Conservation (phyloP, 2,113 vertebrate species). For the Amazona vittata region DNA sequence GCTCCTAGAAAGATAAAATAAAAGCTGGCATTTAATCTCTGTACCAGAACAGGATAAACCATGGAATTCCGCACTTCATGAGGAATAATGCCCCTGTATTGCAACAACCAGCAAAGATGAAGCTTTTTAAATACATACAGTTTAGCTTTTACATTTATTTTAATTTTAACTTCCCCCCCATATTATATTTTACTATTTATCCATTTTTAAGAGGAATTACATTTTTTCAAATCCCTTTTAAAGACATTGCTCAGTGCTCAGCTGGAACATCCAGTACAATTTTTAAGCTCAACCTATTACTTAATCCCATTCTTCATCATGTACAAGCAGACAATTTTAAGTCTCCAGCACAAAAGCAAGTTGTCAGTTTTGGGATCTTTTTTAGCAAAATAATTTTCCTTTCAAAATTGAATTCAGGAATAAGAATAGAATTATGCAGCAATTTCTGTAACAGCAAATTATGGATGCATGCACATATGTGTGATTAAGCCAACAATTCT, state of each 20-base stretch:
- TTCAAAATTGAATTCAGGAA: not conserved
- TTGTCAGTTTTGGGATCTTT: not conserved
- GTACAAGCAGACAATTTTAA: not conserved
- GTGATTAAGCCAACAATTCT: not conserved
- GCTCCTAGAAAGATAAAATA: conserved; percentile 49
- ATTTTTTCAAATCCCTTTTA: not conserved
- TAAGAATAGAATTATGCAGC: not conserved
- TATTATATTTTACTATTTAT: not conserved
- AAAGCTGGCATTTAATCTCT: not conserved
- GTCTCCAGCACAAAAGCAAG: not conserved
- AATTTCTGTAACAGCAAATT: not conserved
- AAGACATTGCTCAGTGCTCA: not conserved
- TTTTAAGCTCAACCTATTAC: not conserved
- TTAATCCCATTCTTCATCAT: not conserved
- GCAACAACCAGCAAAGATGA: not conserved
- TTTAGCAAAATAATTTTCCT: not conserved
- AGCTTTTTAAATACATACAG: not conserved
- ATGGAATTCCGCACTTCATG: not conserved
- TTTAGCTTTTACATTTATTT: not conserved
- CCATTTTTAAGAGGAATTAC: not conserved
- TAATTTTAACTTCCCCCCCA: not conserved
- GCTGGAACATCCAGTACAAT: not conserved
- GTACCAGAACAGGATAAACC: not conserved
- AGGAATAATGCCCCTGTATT: not conserved
- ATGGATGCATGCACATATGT: not conserved